Percentiles rank a stretch among this genome's conserved stretches.
phyloP scores from a whole-genome alignment of 2,888 invertebrate genomes.

The Seira ritae region DNA sequence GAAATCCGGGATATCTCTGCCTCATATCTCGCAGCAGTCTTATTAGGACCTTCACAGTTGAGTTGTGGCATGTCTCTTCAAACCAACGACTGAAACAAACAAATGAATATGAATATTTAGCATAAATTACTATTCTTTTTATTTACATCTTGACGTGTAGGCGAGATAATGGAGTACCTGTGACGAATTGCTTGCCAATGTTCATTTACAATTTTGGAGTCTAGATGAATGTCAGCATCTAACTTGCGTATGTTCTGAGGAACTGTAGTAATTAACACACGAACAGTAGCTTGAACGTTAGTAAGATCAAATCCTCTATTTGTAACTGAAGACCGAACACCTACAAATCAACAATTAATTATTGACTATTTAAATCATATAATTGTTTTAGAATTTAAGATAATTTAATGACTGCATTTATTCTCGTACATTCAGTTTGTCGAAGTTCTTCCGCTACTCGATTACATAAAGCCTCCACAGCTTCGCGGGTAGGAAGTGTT shows the following conservation, averaged over 20 bases:
- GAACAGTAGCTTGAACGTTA: constrained; percentile 89
- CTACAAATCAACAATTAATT: constrained; percentile 75
- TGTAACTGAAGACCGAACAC: constrained; percentile 75
- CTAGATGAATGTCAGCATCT: constrained; percentile 88
- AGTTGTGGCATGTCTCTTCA: constrained; percentile 97
- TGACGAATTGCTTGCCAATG: constrained; percentile 96
- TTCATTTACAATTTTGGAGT: constrained; percentile 85
- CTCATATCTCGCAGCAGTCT: constrained; percentile 95
- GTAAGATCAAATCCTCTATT: constrained; percentile 91
- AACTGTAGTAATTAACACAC: constrained; percentile 94
- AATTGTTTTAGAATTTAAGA: neutral
- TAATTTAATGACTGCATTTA: too few species aligned
- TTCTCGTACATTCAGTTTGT: constrained; percentile 76
- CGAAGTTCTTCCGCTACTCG: constrained; percentile 89
- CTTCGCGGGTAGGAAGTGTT: constrained; percentile 96
- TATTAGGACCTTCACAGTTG: constrained; percentile 95
- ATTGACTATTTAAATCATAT: neutral
- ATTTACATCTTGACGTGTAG: too few species aligned
- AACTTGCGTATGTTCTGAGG: constrained; percentile 93
- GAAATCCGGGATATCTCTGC: constrained; percentile 91
- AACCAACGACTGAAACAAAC: constrained; percentile 87
- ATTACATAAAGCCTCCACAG: constrained; percentile 92
- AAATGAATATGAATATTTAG: constrained; percentile 1
- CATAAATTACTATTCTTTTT: neutral
- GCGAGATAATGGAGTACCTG: constrained; percentile 76